Evolutionary conservation across 2,113 vertebrate genomes (phyloP).

Genomic region (Excalfactoria chinensis): DNA sequence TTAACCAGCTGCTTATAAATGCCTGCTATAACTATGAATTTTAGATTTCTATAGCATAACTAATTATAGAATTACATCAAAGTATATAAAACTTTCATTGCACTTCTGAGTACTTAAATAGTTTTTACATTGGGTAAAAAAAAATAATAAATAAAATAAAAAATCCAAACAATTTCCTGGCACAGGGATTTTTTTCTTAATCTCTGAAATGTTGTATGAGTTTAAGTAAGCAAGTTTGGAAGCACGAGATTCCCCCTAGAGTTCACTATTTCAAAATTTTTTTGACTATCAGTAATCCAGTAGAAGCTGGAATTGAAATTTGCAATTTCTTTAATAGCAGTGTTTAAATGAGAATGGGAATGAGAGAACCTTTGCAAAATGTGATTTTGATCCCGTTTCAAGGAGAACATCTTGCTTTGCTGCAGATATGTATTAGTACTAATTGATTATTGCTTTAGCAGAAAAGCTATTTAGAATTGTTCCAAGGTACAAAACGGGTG

Average conservation of each 20-base stretch:
- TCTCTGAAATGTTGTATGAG: neutral
- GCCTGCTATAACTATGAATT: neutral
- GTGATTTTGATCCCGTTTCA: conserved; percentile 63
- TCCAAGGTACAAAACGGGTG: conserved; percentile 9
- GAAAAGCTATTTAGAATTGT: conserved; percentile 45
- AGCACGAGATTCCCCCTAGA: conserved; percentile 27
- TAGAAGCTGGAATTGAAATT: conserved; percentile 8
- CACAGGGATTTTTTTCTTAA: conserved; percentile 39
- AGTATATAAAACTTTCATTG: neutral
- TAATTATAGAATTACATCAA: neutral
- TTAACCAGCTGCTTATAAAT: neutral
- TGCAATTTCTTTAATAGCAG: conserved; percentile 28
- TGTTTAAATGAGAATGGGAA: conserved; percentile 51
- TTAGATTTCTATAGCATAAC: neutral
- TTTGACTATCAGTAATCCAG: neutral
- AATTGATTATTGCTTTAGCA: conserved; percentile 64
- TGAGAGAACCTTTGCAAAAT: conserved; percentile 53
- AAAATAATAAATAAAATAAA: too few species aligned
- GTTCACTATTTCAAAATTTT: conserved; percentile 43
- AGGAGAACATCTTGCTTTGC: conserved; percentile 54
- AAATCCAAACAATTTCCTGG: conserved; percentile 6
- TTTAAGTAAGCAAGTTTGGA: conserved; percentile 38
- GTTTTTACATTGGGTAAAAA: neutral
- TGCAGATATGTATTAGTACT: conserved; percentile 59
- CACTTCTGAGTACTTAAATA: conserved; percentile 2